Base-by-base conservation (phyloP, 2,888 invertebrate genomes). In the Lacanobia oleracea region DNA sequence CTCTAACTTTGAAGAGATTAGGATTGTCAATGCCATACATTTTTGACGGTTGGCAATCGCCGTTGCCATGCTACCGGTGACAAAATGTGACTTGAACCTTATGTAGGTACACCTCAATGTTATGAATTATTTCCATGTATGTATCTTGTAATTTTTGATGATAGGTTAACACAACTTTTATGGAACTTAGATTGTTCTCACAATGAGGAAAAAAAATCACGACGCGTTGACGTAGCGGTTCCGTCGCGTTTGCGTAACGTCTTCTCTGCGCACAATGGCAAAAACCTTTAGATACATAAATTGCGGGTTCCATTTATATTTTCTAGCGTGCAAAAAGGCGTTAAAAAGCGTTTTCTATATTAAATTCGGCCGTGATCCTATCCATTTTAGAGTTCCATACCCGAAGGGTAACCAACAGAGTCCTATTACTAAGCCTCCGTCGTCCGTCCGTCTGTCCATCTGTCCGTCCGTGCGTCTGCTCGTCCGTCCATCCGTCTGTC, bases 261-360 rank as follows among this genome's bases (percentile, higher is more conserved):
- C 33, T 0, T 33, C 33, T 33, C 6, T 33, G 33, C 33, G 5
- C 6, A 33, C 5, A 33, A 33, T 5, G 33, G 12, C 37, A n/a
- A 37, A 57, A n/a, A 23, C 8, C 14, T 10, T n/a, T 1, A 10
- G 12, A 53, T 16, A 37, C 21, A 10, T 53, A 37, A 57, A n/a
- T 57, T 50, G 18, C 3, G 40, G 21, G 5, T 21, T 45, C 12
- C 23, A 40, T 23, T n/a, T 23, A 45, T 72, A 67, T 70, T 78
- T 78, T 12, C 12, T 43, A 37, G 27, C 51, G 45, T 27, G 16
- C 16, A 21, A 53, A 73, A 51, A 74, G 9, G 18, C 9, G 21
- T 51, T 53, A 51, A 79, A 71, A 79, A 45, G 23, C 50, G 12
- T 48, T 27, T 72, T 79, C 72, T 51, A 51, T 72, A 73, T 72